These are phyloP conservation scores for Phodopus roborovskii DNA, from an alignment of 2,113 vertebrate genomes.

Conservation along the genomic window DNA sequence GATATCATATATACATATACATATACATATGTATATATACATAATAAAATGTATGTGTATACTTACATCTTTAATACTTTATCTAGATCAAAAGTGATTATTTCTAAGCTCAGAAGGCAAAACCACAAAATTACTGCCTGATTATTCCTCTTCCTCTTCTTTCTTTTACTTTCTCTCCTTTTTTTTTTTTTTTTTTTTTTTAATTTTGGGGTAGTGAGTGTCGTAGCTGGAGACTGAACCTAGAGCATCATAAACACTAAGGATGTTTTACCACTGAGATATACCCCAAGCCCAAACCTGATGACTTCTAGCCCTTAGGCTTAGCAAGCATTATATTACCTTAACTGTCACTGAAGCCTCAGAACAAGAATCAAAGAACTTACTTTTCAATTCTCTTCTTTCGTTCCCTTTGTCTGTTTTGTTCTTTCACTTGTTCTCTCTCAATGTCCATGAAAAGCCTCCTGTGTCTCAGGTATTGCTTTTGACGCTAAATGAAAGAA, in stretches of 20 bases:
- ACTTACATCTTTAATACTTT: background rate
- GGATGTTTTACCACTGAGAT: background rate
- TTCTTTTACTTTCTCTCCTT: no score
- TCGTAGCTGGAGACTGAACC: background rate
- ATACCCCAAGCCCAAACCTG: background rate
- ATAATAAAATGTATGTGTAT: background rate
- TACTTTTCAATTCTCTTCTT: constrained; percentile 88
- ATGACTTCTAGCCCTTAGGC: constrained; percentile 41
- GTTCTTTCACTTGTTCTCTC: constrained; percentile 91
- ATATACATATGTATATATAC: background rate
- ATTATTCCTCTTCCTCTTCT: background rate
- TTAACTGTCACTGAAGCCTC: constrained; percentile 42
- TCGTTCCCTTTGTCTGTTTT: constrained; percentile 87
- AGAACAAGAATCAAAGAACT: constrained; percentile 55
- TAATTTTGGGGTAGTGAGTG: background rate
- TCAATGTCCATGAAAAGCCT: constrained; percentile 92
- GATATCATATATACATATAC: background rate
- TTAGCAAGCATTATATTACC: constrained; percentile 21
- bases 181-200: no score
- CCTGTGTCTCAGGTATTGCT: constrained; percentile 89
- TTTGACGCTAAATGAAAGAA: constrained; percentile 86
- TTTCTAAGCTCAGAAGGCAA: constrained; percentile 43
- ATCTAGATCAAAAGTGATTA: constrained; percentile 34
- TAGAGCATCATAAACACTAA: background rate
- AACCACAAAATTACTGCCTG: background rate